Conservation (phyloP, 2,888 invertebrate species). For the Hipparchia semele region DNA sequence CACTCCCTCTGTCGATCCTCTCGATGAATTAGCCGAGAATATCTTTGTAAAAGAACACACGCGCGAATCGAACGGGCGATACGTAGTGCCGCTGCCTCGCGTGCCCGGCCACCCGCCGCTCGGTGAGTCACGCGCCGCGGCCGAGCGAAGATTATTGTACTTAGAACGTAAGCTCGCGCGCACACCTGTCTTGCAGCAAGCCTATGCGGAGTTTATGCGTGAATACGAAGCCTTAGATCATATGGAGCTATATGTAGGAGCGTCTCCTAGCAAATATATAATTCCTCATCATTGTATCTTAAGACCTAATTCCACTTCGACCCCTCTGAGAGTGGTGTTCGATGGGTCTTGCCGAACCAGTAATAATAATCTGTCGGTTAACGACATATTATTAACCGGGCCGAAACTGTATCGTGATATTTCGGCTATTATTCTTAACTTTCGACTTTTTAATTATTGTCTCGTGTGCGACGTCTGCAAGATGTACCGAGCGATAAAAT, state of each 20-base stretch:
- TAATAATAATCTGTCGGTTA: too few species aligned
- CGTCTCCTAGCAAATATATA: not conserved
- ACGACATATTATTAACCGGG: too few species aligned
- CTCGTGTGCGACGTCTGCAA: too few species aligned
- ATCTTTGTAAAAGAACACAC: not conserved
- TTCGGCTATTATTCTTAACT: too few species aligned
- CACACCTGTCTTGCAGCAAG: not conserved
- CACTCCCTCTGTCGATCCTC: not conserved
- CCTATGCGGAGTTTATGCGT: not conserved
- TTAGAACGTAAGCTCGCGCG: not conserved
- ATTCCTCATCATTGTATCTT: slow-evolving; percentile 1
- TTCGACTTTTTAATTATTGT: too few species aligned
- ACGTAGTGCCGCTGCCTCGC: not conserved
- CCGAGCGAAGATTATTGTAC: too few species aligned
- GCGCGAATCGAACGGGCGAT: slow-evolving; percentile 1
- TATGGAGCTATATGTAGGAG: not conserved
- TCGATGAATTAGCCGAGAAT: not conserved
- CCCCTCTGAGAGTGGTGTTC: not conserved
- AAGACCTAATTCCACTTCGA: not conserved
- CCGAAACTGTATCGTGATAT: too few species aligned
- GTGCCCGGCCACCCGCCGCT: not conserved
- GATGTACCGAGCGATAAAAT: too few species aligned
- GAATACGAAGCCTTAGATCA: not conserved
- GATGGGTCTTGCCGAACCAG: too few species aligned
- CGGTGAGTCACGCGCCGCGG: not conserved